These are phyloP conservation scores for Siphlonurus alternatus DNA, from an alignment of 2,888 invertebrate species.

Conservation along the genomic window DNA sequence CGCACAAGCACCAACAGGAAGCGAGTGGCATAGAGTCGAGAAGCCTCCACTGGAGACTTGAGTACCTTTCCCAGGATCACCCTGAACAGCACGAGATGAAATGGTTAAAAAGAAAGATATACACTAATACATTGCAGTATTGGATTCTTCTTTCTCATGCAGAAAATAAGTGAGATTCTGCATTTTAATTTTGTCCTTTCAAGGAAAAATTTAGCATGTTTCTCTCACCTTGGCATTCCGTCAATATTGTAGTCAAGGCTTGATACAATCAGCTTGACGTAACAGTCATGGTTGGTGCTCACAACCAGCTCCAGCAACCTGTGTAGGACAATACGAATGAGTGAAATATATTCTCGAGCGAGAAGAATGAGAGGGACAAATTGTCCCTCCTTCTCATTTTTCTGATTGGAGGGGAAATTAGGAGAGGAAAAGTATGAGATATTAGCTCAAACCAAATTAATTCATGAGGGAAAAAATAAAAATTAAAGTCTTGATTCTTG, in stretches of 20 bases:
- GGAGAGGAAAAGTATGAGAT: too few relatives aligned
- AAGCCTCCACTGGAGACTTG: constrained; percentile 31
- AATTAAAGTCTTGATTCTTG: too few relatives aligned
- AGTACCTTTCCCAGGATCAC: constrained; percentile 34
- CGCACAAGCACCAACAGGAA: constrained; percentile 75
- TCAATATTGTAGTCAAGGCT: constrained; percentile 74
- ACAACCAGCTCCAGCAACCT: constrained; percentile 66
- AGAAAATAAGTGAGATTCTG: neutral
- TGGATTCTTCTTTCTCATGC: too few relatives aligned
- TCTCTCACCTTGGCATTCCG: constrained; percentile 45
- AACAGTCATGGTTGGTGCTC: constrained; percentile 74
- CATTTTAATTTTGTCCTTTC: neutral
- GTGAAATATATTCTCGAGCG: neutral
- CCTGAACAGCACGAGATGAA: constrained; percentile 21
- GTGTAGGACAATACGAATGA: constrained; percentile 17
- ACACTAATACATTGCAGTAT: too few relatives aligned
- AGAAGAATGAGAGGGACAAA: too few relatives aligned
- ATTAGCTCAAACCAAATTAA: neutral
- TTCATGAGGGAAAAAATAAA: neutral
- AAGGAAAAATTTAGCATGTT: neutral
- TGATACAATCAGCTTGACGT: constrained; percentile 84
- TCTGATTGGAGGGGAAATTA: too few relatives aligned
- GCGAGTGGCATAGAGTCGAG: constrained; percentile 76
- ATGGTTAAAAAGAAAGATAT: too few relatives aligned
- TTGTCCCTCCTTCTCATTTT: too few relatives aligned